Evolutionary conservation across 2,113 vertebrate genomes (phyloP), one percentile per base, ranked within the genome.

Genomic region (Campylomormyrus numenius): DNA sequence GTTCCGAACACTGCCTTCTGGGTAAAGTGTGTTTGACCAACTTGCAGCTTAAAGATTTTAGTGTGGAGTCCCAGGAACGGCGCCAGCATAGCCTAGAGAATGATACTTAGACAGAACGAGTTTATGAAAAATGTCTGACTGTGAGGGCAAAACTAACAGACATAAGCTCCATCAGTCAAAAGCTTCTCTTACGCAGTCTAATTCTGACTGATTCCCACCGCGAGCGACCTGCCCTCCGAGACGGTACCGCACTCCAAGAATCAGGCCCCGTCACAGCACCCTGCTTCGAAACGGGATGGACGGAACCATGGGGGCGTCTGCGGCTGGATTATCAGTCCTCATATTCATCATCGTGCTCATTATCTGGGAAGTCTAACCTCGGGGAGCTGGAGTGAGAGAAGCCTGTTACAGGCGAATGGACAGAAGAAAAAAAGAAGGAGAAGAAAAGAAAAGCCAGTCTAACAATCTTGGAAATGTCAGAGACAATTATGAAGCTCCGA

Each of bases 331-430:
- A 89, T 85, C 52, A 45, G 77, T 42, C 24, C 42, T 85, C 74
- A 89, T 89, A 89, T 58, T 48, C 80, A 84, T 89, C 74, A 83
- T 89, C 35, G 31, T 56, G 42, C 53, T 89, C 77, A 89, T 89
- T 58, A 89, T 85, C 70, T n/a, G 89, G 80, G 49, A 56, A 85
- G 80, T 62, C 42, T 49, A n/a, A 42, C 89, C 89, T 31, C 50
- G 21, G 80, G 31, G 52, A 89, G 89, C 21, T 5, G 31, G 89
- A 58, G 19, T 52, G 19, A 89, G 50, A n/a, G 52, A 31, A 45
- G 80, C 48, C 77, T 13, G 50, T 85, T 39, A 85, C 49, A n/a
- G 80, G 31, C 77, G 35, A 89, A 56, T 35, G 42, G 77, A 62
- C 35, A 62, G 77, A n/a, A n/a, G 77, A 42, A 42, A 48, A 42